Percentiles rank a stretch among this genome's conserved stretches.
These are phyloP conservation scores for Chaetops frenatus DNA, from an alignment of 2,113 vertebrate genomes.

Conservation along the genomic window DNA sequence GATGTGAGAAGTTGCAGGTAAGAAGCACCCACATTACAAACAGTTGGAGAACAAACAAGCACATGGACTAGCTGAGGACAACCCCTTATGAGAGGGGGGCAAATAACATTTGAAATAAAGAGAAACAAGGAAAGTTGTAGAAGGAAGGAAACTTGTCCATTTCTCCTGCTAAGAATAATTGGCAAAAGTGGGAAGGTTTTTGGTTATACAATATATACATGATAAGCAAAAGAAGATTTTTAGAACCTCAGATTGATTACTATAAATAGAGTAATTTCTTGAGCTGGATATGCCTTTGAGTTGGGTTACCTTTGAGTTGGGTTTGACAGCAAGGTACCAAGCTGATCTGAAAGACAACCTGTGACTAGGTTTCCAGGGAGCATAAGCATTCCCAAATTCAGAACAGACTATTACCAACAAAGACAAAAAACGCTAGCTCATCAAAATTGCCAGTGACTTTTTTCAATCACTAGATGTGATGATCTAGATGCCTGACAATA, in stretches of 20 bases:
- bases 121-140: background rate
- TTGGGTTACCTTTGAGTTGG: too few relatives aligned
- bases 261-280: background rate
- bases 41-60: background rate
- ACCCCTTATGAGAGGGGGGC: fast-evolving
- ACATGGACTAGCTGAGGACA: background rate
- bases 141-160: background rate
- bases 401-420: background rate
- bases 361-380: background rate
- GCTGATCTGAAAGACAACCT: background rate
- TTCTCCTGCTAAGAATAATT: background rate
- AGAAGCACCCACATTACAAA: background rate
- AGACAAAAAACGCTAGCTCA: background rate
- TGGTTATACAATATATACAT: background rate
- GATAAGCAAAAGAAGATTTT: background rate
- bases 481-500: background rate
- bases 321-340: background rate
- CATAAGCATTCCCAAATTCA: background rate
- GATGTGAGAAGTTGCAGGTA: background rate
- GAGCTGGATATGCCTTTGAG: background rate
- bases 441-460: background rate
- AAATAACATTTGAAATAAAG: background rate
- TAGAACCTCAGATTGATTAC: background rate
- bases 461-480: background rate
- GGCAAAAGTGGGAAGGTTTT: background rate